Base-by-base conservation (phyloP, 2,888 invertebrate species). In the Drosophila imparisetae region DNA sequence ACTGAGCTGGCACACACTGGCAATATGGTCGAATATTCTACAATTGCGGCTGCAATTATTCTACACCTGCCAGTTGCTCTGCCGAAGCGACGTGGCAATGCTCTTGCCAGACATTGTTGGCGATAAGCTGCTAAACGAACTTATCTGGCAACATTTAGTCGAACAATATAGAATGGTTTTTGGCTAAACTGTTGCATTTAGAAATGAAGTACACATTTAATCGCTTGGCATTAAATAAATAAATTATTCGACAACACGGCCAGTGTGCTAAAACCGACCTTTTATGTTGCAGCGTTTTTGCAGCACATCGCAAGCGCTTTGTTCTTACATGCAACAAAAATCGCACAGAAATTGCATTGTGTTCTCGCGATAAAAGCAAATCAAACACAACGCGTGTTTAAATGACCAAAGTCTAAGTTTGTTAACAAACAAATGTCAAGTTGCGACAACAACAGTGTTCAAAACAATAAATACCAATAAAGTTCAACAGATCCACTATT, bases 271-370 rank as follows among this genome's bases (percentile, higher is more conserved):
- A 42, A 6, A 13, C 6, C 21, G 21, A 42, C 13, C 21, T 13
- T 74, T 78, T 83, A 73, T 54, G 72, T 66, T 68, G 71, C 42
- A 62, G 62, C 62, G 60, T 59, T 66, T 77, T 50, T 70, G 8
- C 34, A 40, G 71, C 58, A 60, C 45, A 66, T 67, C 59, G 62
- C 34, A 45, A 64, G 70, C 58, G 66, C 27, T 58, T 1, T 10
- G 13, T 49, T 52, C 6, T 60, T 52, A 42, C 62, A 58, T 36
- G 32, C 57, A 21, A 21, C 50, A 29, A 62, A 58, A 21, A 13
- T 50, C 58, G 60, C 60, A 21, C 50, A 58, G 15, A 53, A 50
- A n/a, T 24, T 18, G 32, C 53, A 49, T 69, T 52, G 29, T 38
- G 57, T 45, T 36, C 24, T 58, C 30, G 63, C 75, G 82, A 84